Base-by-base conservation (phyloP, 2,113 vertebrate species). In the Lagenorhynchus albirostris region DNA sequence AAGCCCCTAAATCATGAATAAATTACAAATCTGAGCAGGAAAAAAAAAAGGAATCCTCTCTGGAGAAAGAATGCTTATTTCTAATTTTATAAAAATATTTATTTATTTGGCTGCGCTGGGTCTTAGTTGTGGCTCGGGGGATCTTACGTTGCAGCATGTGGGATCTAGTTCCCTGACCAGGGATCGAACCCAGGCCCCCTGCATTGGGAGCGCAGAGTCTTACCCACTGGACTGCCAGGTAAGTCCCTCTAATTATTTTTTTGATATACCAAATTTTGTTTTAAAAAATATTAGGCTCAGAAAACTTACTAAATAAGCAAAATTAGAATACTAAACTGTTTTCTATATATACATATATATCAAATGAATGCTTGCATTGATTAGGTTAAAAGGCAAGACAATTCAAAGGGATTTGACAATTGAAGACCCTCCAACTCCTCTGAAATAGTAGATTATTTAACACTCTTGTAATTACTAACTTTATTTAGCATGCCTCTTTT, bases 391-490 rank as follows among this genome's bases (percentile, higher is more conserved):
- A 92, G 67, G 58, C 36, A 96, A 97, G 89, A 74, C 44, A 89
- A 97, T 85, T 96, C 63, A 95, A 94, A 92, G 33, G 73, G 63
- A 95, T 79, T 65, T 89, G 80, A 84, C 91, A 96, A 82, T 1
- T 80, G 47, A 94, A 70, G 63, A 89, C 80, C 21, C 67, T 77
- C 44, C 83, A 94, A 87, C 50, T 80, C 85, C 76, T 88, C 67
- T 95, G 58, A 97, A 95, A 93, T 80, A 71, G 67, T 13, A 68
- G 91, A 79, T 94, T 93, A 90, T 86, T 95, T 88, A 96, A 96
- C 41, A 93, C 8, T 80, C 31, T 83, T 92, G 47, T 41, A 81
- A 91, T 80, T 73, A 80, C 89, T 95, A 95, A 97, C 86, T 96
- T 95, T 84, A 92, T 91, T 92, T 85, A 82, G 89, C 36, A 94